phyloP scores from a whole-genome alignment of 2,888 invertebrate genomes.

The Apodemia mormo region DNA sequence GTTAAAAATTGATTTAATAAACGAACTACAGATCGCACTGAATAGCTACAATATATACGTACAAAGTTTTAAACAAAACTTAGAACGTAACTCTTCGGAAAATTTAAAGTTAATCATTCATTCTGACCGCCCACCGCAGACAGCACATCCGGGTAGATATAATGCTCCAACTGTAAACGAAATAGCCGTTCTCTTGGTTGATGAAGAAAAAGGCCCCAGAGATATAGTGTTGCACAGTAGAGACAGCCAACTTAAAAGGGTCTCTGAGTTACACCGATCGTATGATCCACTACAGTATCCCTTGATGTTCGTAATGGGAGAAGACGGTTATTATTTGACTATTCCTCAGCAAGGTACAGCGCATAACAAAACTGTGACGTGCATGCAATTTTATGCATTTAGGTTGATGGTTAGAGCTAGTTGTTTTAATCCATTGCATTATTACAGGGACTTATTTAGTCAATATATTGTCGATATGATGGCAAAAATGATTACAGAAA shows the following conservation, averaged over 20 bases:
- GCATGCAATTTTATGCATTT: slow-evolving; percentile 39
- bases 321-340: slow-evolving; percentile 44
- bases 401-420: slow-evolving; percentile 28
- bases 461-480: slow-evolving; percentile 39
- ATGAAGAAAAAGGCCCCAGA: slow-evolving; percentile 34
- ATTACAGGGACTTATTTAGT: slow-evolving; percentile 23
- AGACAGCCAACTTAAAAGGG: slow-evolving; percentile 40
- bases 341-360: slow-evolving; percentile 35
- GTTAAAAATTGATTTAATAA: neutral
- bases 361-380: slow-evolving; percentile 39
- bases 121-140: slow-evolving; percentile 42
- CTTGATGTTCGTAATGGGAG: slow-evolving; percentile 46
- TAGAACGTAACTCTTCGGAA: neutral
- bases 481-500: slow-evolving; percentile 47
- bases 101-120: slow-evolving; percentile 38
- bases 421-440: neutral
- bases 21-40: slow-evolving; percentile 38
- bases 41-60: slow-evolving; percentile 42
- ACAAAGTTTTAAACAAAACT: slow-evolving; percentile 35
- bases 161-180: slow-evolving; percentile 43
- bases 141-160: slow-evolving; percentile 44
- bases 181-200: slow-evolving; percentile 42
- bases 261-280: slow-evolving; percentile 46
- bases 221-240: slow-evolving; percentile 43
- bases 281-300: slow-evolving; percentile 55